phyloP scores from a whole-genome alignment of 2,113 vertebrate genomes.

The Aegithalos caudatus region DNA sequence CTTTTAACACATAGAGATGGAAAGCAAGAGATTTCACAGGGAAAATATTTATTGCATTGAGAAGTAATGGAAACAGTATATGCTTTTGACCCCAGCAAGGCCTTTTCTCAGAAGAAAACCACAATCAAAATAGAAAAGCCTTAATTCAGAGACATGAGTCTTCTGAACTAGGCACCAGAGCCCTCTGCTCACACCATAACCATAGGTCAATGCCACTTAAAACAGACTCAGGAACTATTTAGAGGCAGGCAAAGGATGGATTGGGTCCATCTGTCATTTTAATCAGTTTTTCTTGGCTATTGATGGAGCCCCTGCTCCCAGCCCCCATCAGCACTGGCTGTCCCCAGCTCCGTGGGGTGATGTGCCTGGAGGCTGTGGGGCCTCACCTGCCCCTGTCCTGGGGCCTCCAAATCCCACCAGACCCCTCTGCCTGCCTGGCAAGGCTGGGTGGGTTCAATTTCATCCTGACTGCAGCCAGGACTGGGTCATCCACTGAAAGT shows the following conservation, averaged over 20 bases:
- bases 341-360: accelerated
- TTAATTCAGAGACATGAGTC: slow-evolving; percentile 34
- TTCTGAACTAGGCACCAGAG: slow-evolving; percentile 31
- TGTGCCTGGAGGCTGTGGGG: background rate
- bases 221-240: slow-evolving; percentile 24
- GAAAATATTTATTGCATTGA: background rate
- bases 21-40: background rate
- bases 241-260: background rate
- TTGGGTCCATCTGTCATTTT: slow-evolving; percentile 21
- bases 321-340: background rate
- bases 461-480: background rate
- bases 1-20: background rate
- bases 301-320: background rate
- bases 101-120: background rate
- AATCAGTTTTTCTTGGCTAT: background rate
- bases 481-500: background rate
- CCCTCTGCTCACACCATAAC: background rate
- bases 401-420: background rate
- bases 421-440: accelerated
- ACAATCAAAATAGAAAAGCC: slow-evolving; percentile 3
- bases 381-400: background rate
- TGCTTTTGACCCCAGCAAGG: background rate
- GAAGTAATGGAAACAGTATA: background rate
- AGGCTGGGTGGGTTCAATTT: background rate
- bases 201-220: slow-evolving; percentile 52